phyloP scores from a whole-genome alignment of 2,797 vertebrate species.

The Eospalax fontanierii region DNA sequence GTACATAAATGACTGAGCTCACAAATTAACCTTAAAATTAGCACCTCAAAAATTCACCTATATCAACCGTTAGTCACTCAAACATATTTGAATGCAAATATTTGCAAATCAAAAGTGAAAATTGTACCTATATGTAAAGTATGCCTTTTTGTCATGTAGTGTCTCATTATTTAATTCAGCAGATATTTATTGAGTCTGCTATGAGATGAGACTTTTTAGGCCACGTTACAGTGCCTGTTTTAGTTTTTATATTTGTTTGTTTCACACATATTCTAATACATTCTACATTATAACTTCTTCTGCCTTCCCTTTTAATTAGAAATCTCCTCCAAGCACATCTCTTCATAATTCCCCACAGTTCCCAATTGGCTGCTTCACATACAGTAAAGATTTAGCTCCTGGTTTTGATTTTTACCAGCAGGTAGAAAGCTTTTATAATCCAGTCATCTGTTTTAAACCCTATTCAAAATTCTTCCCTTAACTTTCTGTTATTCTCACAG shows the following conservation, averaged over 20 bases:
- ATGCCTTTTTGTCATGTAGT: not conserved
- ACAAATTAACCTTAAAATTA: conserved; percentile 5
- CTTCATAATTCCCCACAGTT: not conserved
- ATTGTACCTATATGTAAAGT: not conserved
- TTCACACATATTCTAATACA: not conserved
- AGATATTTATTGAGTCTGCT: not conserved
- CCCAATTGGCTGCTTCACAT: not conserved
- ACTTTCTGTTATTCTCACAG: conserved; percentile 21
- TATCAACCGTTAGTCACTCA: not conserved
- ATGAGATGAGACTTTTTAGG: not conserved
- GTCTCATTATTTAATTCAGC: not conserved
- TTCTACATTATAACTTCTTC: conserved; percentile 31
- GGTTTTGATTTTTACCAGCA: conserved; percentile 58
- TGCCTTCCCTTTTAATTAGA: conserved; percentile 47
- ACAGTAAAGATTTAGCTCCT: not conserved
- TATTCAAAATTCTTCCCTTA: conserved; percentile 31
- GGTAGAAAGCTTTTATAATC: conserved; percentile 34
- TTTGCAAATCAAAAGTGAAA: not conserved
- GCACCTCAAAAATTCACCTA: conserved; percentile 35
- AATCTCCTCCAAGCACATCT: not conserved
- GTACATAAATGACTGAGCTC: not conserved
- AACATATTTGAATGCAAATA: not conserved
- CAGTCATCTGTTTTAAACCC: conserved; percentile 56
- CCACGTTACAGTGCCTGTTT: not conserved
- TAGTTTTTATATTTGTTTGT: not conserved